Conservation (phyloP, 2,113 vertebrate species). For the Alethe diademata region DNA sequence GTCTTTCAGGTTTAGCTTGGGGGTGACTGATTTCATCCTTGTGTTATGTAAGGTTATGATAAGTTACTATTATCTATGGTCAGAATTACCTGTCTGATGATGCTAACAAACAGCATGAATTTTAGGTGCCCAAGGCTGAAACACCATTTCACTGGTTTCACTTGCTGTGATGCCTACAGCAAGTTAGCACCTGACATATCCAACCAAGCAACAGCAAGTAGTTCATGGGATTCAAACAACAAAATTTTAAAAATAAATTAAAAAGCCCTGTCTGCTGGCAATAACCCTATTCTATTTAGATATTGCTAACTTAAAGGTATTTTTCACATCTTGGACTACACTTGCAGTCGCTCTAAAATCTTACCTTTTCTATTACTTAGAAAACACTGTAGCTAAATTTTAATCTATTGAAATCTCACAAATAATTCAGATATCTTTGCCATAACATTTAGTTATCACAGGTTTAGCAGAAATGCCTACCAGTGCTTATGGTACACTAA, state of each 20-base stretch:
- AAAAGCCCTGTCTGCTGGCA: background rate
- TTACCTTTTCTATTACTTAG: background rate
- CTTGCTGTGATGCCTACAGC: background rate
- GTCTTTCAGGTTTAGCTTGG: background rate
- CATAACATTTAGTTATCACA: background rate
- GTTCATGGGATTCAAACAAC: background rate
- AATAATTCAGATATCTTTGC: background rate
- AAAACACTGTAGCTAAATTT: background rate
- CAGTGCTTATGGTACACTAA: background rate
- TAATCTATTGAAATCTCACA: background rate
- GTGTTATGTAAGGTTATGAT: background rate
- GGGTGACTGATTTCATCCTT: background rate
- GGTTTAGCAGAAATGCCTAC: background rate
- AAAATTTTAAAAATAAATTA: background rate
- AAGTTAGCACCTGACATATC: background rate
- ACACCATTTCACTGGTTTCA: background rate
- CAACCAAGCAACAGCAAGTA: background rate
- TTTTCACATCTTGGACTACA: background rate
- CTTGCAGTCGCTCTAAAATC: background rate
- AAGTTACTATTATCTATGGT: conserved; percentile 4
- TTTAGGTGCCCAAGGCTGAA: background rate
- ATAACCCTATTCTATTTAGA: background rate
- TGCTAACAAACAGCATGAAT: conserved; percentile 17
- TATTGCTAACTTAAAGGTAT: background rate
- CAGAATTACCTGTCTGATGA: conserved; percentile 26